These are phyloP conservation scores for Agapornis canus DNA, from an alignment of 2,797 vertebrate genomes.

Conservation along the genomic window DNA sequence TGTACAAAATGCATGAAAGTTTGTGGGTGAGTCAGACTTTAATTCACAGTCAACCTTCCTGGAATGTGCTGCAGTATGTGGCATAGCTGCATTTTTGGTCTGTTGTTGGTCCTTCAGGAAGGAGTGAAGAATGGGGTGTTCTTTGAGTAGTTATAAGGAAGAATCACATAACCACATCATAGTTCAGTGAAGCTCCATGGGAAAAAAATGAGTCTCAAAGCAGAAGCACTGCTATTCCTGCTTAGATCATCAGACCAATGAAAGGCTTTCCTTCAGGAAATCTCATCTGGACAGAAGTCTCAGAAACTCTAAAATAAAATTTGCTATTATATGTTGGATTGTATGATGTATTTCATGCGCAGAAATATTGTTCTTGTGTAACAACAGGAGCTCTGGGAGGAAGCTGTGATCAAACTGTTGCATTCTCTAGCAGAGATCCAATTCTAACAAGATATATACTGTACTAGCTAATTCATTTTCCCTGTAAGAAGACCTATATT, in stretches of 20 bases:
- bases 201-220: not conserved
- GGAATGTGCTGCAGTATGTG: not conserved
- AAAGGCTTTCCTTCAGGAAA: constrained; percentile 5
- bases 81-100: not conserved
- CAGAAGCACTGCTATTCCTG: not conserved
- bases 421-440: not conserved
- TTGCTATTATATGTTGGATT: not conserved
- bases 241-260: not conserved
- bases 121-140: not conserved
- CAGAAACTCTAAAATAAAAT: not conserved
- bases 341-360: not conserved
- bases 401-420: not conserved
- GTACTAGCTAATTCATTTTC: not conserved
- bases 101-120: not conserved
- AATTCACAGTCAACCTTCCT: not conserved
- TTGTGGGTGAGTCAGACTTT: not conserved
- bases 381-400: not conserved
- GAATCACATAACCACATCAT: not conserved
- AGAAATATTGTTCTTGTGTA: not conserved
- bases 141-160: not conserved
- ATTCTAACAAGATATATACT: not conserved
- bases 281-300: not conserved
- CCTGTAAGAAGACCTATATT: not conserved
- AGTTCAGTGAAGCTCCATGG: not conserved
- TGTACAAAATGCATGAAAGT: not conserved